Base-by-base conservation (phyloP, 1,140 invertebrate genomes). In the Thrips palmi region DNA sequence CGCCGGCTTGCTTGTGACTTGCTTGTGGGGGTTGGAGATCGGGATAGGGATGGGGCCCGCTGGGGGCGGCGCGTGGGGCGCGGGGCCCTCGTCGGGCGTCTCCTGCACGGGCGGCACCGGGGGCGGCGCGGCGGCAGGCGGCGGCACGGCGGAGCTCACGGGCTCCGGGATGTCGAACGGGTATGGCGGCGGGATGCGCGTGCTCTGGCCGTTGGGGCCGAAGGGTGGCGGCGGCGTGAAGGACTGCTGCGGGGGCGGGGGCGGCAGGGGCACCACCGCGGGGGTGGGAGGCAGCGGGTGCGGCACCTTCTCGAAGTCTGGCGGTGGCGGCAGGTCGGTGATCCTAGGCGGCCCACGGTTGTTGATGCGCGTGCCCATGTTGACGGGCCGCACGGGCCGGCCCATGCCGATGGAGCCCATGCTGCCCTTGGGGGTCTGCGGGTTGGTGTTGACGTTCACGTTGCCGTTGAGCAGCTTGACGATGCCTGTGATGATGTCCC, bases 401-500 rank as follows among this genome's bases (percentile, higher is more conserved):
- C 25, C n/a, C n/a, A n/a, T 33, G 30, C 25, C 23, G 33, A 15
- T n/a, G n/a, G n/a, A n/a, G n/a, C n/a, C n/a, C 37, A 33, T 20
- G 42, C 34, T 29, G 4, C 60, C 53, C 25, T 63, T 60, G n/a
- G 57, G 43, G 17, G 64, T 51, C 33, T 67, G 65, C 0, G 69
- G 71, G 47, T 79, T 78, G 0, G 72, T 70, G 46, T 77, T 73
- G 1, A 78, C 75, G 47, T 85, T 82, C 0, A 85, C 81, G 47
- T 88, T 86, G 1, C 84, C 84, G 47, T 88, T 86, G 1, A 89
- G 57, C 1, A 89, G 55, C 53, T 88, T 86, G 0, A 89, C 82
- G 24, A 91, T 81, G 8, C 83, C 84, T 5, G 82, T 84, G 33
- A 91, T 83, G 10, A 89, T 86, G 49, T 88, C 85, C 55, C 88